phyloP scores from a whole-genome alignment of 2,113 vertebrate genomes.

The Pica pica region DNA sequence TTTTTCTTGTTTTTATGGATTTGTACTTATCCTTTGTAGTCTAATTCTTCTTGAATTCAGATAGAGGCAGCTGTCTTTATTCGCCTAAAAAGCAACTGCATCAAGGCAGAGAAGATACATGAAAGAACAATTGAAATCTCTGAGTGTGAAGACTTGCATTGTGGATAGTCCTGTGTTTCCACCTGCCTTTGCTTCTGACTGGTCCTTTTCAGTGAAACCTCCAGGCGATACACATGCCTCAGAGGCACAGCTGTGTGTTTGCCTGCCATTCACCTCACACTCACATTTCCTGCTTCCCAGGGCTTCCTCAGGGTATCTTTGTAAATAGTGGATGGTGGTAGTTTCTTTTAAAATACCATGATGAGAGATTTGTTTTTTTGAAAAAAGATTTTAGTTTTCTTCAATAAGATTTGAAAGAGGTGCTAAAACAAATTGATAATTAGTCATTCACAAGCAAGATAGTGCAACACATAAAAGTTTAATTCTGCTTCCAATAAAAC shows the following conservation, averaged over 20 bases:
- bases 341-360: not conserved
- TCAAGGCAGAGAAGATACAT: not conserved
- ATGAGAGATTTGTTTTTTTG: not conserved
- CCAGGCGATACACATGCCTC: not conserved
- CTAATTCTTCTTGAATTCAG: not conserved
- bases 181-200: not conserved
- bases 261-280: not conserved
- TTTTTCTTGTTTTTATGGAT: not conserved
- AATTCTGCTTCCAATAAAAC: not conserved
- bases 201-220: not conserved
- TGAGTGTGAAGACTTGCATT: not conserved
- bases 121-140: not conserved
- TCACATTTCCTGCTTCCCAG: not conserved
- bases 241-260: not conserved
- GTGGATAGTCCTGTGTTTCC: not conserved
- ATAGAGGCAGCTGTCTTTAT: not conserved
- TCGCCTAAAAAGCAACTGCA: not conserved
- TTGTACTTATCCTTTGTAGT: not conserved
- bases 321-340: not conserved
- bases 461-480: not conserved
- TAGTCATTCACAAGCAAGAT: not conserved
- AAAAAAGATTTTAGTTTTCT: not conserved
- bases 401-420: not conserved
- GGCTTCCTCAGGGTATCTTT: not conserved
- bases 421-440: not conserved